Conservation (phyloP, 2,797 vertebrate genomes). For the Spea hammondii region DNA sequence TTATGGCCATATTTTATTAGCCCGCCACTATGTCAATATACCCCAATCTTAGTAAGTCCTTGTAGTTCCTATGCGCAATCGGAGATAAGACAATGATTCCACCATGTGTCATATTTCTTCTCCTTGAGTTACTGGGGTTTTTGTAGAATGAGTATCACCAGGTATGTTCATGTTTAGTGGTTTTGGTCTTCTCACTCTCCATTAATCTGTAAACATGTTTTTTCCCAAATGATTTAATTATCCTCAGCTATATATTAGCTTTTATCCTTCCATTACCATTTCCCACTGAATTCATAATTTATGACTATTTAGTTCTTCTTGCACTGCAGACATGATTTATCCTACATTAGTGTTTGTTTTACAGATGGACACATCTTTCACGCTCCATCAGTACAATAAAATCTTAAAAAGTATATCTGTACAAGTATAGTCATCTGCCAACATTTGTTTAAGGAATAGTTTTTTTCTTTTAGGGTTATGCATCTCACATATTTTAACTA, state of each 20-base stretch:
- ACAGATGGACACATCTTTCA: slow-evolving; percentile 38
- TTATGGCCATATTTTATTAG: no score
- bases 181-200: background rate
- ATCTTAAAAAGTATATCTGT: slow-evolving; percentile 44
- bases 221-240: background rate
- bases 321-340: slow-evolving; percentile 38
- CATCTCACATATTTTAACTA: slow-evolving; percentile 40
- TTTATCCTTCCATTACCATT: background rate
- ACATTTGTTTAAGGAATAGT: slow-evolving; percentile 34
- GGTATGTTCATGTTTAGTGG: background rate
- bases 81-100: no score
- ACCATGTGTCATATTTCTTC: no score
- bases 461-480: slow-evolving; percentile 34
- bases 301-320: slow-evolving; percentile 39
- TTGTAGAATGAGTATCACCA: no score
- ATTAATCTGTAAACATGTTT: background rate
- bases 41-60: no score
- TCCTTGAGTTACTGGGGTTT: no score
- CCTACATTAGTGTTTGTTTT: slow-evolving; percentile 36
- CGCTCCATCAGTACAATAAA: slow-evolving; percentile 45
- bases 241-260: background rate
- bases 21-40: no score
- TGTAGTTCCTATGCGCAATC: no score
- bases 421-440: slow-evolving; percentile 44
- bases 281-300: slow-evolving; percentile 18